Conservation (phyloP, 2,797 vertebrate species). For the Luscinia luscinia region DNA sequence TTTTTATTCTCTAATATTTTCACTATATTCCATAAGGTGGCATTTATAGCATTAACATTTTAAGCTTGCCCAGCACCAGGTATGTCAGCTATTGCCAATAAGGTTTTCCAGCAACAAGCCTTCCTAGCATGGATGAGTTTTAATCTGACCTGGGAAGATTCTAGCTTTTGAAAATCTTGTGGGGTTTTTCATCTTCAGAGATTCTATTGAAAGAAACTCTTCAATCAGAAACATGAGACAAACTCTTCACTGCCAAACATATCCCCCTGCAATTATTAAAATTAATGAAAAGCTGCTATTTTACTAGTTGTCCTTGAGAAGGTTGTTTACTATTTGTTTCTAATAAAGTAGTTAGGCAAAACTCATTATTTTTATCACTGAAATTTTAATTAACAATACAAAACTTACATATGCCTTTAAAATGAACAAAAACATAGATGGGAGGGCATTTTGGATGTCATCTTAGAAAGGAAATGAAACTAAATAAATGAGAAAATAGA, state of each 20-base stretch:
- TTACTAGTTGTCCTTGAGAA: not conserved
- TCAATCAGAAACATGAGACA: not conserved
- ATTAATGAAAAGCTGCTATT: not conserved
- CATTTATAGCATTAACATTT: not conserved
- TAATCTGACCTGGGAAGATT: not conserved
- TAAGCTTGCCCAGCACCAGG: not conserved
- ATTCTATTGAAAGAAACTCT: not conserved
- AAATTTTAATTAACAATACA: not conserved
- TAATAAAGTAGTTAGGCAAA: not conserved
- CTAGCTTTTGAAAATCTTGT: not conserved
- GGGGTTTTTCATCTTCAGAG: not conserved
- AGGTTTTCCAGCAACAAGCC: not conserved
- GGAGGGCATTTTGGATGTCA: accelerated
- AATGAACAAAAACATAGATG: not conserved
- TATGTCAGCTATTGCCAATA: not conserved
- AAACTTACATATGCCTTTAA: not conserved
- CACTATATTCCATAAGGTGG: not conserved
- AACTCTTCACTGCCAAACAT: not conserved
- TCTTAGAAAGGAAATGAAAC: not conserved
- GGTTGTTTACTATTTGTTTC: not conserved
- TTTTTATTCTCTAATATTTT: not conserved
- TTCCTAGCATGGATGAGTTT: not conserved
- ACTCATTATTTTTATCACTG: not conserved
- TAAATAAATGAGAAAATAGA: not conserved
- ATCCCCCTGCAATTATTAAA: not conserved